These are phyloP conservation scores for Globodera rostochiensis DNA, from an alignment of 1,140 invertebrate genomes.

Conservation along the genomic window DNA sequence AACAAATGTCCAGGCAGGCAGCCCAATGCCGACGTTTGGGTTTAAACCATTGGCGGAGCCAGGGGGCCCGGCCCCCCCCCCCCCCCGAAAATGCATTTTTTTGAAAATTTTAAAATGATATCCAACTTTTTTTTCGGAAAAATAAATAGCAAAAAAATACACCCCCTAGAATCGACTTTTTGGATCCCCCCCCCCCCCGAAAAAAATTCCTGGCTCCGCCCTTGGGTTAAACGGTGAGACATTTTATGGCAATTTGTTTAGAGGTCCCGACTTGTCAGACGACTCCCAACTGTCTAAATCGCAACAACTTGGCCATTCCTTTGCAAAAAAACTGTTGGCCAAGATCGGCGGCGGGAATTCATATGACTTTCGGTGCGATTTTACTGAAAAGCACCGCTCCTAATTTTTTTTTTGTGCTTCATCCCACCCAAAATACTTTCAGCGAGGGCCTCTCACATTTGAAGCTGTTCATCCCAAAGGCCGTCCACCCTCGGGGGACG, in stretches of 20 bases:
- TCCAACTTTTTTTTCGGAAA: no score
- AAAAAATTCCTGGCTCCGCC: background rate
- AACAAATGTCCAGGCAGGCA: no score
- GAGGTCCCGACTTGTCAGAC: slow-evolving; percentile 36
- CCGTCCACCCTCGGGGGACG: slow-evolving; percentile 33
- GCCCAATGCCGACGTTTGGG: no score
- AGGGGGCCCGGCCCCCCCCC: no score
- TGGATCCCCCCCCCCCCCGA: no score
- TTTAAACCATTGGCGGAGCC: background rate
- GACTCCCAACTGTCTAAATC: slow-evolving; percentile 11
- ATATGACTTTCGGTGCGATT: no score
- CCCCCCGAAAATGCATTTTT: no score
- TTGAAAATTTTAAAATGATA: no score
- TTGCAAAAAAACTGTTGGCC: slow-evolving; percentile 20
- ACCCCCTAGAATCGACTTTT: no score
- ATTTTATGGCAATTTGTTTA: slow-evolving; percentile 6
- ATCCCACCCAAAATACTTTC: slow-evolving; percentile 17
- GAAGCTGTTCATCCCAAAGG: slow-evolving; percentile 44
- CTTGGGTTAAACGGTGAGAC: background rate
- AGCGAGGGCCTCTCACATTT: slow-evolving; percentile 44
- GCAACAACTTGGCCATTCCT: slow-evolving; percentile 38
- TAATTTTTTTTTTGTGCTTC: background rate
- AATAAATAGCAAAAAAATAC: no score
- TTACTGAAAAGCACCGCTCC: no score
- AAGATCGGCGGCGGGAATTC: no score